A percentile compares a stretch with the other conserved stretches of the same genome.
Evolutionary conservation across 2,113 vertebrate genomes (phyloP).

Genomic region (Elephas maximus): DNA sequence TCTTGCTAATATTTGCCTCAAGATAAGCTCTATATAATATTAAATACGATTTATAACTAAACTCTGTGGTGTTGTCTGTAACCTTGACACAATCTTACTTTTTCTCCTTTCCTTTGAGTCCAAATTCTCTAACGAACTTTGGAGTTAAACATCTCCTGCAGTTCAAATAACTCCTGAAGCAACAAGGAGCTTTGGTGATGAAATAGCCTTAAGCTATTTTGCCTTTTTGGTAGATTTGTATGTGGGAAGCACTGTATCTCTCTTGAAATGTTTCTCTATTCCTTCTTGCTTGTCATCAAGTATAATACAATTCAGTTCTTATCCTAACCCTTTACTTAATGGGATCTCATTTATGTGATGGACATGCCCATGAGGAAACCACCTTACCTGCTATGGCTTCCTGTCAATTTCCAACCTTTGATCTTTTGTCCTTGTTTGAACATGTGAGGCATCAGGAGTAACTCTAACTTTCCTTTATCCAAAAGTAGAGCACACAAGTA

Average conservation of each 20-base stretch:
- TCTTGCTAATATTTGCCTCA: not conserved
- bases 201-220: constrained; percentile 73
- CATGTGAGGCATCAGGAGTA: not conserved
- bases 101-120: constrained; percentile 43
- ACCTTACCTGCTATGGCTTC: not conserved
- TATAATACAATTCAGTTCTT: not conserved
- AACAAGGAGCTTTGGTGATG: constrained; percentile 68
- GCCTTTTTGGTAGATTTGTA: constrained; percentile 46
- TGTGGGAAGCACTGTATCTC: not conserved
- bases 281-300: constrained; percentile 3
- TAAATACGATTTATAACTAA: constrained; percentile 51
- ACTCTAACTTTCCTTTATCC: not conserved
- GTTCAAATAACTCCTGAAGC: constrained; percentile 70
- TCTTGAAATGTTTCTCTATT: constrained; percentile 40
- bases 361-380: not conserved
- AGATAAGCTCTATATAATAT: not conserved
- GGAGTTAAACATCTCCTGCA: constrained; percentile 40
- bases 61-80: constrained; percentile 6
- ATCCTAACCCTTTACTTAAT: not conserved
- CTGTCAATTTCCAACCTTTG: not conserved
- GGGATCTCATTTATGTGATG: not conserved
- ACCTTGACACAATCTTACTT: constrained; percentile 54
- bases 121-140: constrained; percentile 64
- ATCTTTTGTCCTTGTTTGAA: not conserved
- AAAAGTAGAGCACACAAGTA: not conserved